phyloP scores from a whole-genome alignment of 1,140 invertebrate genomes.

The Pogonus chalceus region DNA sequence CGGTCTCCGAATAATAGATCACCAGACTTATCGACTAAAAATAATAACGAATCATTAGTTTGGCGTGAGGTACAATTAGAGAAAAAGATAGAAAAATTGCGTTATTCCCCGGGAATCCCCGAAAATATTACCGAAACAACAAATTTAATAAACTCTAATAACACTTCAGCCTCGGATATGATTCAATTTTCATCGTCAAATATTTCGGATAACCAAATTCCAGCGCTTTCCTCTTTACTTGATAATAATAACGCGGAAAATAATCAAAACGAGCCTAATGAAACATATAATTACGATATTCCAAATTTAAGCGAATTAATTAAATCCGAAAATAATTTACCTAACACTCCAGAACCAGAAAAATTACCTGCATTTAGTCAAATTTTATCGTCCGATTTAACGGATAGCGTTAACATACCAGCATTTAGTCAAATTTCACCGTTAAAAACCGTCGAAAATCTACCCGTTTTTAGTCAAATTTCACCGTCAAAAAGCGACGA shows the following conservation, averaged over 20 bases:
- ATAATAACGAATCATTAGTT: not conserved
- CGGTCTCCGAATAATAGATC: not conserved
- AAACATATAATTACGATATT: not conserved
- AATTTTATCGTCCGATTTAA: slow-evolving; percentile 7
- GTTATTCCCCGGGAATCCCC: not conserved
- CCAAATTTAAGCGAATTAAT: not conserved
- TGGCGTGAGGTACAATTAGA: not conserved
- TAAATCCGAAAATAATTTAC: not conserved
- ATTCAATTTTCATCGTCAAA: not conserved
- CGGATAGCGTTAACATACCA: not conserved
- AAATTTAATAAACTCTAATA: not conserved
- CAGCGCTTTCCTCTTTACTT: not conserved
- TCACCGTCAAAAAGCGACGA: not conserved
- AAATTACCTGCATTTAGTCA: slow-evolving; percentile 14
- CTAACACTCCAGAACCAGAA: not conserved
- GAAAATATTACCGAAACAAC: not conserved
- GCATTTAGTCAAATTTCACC: slow-evolving; percentile 5
- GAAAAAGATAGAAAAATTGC: not conserved
- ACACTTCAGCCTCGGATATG: not conserved
- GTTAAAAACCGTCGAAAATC: not conserved
- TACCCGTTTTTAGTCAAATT: not conserved
- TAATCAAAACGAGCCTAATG: not conserved
- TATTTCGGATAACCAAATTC: too few species aligned
- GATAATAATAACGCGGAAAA: not conserved
- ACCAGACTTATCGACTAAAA: not conserved